Evolutionary conservation across 2,113 vertebrate genomes (phyloP), one percentile per base, ranked within the genome.

Genomic region (Microtus montanus): DNA sequence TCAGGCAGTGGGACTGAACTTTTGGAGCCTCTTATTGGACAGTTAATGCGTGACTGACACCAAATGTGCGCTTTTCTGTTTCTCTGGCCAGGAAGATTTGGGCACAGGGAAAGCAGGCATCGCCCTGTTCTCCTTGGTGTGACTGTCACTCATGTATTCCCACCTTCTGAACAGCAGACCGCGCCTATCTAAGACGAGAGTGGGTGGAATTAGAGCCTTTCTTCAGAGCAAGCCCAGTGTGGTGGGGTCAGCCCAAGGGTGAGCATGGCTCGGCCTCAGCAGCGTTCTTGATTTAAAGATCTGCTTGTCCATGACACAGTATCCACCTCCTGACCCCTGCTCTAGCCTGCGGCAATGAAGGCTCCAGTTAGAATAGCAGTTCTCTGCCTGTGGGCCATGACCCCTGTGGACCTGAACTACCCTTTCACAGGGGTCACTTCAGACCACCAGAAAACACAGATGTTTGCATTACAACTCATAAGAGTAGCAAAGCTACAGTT

Each of bases 151-250:
- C 12, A 0, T 3, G 6, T 6, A 8, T 30, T 20, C 17, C 66
- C 47, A 0, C 30, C 41, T 64, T 6, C 38, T 85, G 26, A 80
- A 20, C 54, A 35, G 38, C 61, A 58, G 63, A 20, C n/a, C 0
- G 13, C 0, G 2, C 10, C 0, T 68, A 22, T 7, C 17, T 44
- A 68, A n/a, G n/a, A 12, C 13, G 11, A 35, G 63, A 4, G 1
- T 5, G 7, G 2, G 38, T 1, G 14, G 47, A 28, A 0, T 10
- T 9, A 30, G 63, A 64, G 33, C 63, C 73, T 41, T 9, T 15
- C 70, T 61, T 19, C 52, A 22, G 6, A 1, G 7, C 52, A 26
- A 24, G 28, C 7, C 0, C 0, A 4, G 68, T 49, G 93, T 14
- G 7, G 2, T 26, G 7, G 85, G 64, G 9, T 61, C 71, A 47